Conservation (phyloP, 2,113 vertebrate genomes). For the Cynopterus brachyotis region DNA sequence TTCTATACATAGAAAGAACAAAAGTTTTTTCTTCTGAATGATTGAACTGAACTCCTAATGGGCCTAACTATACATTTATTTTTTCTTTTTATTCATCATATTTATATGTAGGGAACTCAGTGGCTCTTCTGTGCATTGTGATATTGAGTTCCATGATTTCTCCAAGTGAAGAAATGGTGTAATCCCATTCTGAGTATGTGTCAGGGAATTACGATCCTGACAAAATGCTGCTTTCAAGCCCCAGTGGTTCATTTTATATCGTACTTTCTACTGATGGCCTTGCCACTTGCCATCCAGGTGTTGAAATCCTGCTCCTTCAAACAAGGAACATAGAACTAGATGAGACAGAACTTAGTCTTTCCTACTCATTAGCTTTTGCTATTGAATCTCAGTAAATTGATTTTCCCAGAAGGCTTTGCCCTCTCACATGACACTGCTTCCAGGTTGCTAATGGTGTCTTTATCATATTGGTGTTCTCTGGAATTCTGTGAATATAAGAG, state of each 20-base stretch:
- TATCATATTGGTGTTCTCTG: background rate
- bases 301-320: background rate
- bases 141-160: background rate
- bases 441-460: background rate
- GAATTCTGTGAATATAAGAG: background rate
- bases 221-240: background rate
- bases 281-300: background rate
- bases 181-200: accelerated
- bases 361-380: background rate
- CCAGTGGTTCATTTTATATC: background rate
- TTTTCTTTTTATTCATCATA: background rate
- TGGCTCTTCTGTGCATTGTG: background rate
- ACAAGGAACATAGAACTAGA: background rate
- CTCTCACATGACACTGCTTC: background rate
- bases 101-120: background rate
- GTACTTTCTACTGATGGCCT: background rate
- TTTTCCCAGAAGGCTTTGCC: background rate
- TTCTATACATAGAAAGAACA: background rate
- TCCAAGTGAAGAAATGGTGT: background rate
- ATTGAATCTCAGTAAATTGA: background rate
- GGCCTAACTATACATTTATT: too few species aligned
- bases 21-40: background rate
- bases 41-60: background rate
- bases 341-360: background rate
- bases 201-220: background rate